These are phyloP conservation scores for Drosophila macrospina DNA, from an alignment of 2,888 invertebrate species.

Conservation along the genomic window DNA sequence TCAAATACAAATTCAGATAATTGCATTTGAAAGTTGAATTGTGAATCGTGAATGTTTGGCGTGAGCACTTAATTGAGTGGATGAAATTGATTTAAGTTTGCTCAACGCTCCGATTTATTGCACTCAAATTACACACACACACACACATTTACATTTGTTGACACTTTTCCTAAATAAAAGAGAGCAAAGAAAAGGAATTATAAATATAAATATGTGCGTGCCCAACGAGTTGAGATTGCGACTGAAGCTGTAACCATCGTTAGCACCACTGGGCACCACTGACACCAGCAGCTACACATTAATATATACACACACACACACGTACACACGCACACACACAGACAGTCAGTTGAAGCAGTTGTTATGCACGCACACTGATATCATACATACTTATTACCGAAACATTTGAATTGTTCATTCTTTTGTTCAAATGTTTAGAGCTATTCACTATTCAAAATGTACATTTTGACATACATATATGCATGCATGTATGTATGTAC, in stretches of 20 bases:
- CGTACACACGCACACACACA: neutral
- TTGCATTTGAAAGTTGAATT: slow-evolving; percentile 48
- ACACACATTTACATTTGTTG: slow-evolving; percentile 42
- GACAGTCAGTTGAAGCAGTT: slow-evolving; percentile 1
- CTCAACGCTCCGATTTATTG: slow-evolving; percentile 52
- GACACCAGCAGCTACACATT: slow-evolving; percentile 17
- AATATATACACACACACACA: slow-evolving; percentile 9
- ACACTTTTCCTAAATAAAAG: slow-evolving; percentile 12
- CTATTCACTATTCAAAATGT: slow-evolving; percentile 40
- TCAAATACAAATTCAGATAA: slow-evolving; percentile 48
- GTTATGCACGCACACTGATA: slow-evolving; percentile 20
- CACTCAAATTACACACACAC: slow-evolving; percentile 54
- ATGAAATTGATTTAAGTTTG: slow-evolving; percentile 77
- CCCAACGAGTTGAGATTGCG: slow-evolving; percentile 63
- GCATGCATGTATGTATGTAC: neutral
- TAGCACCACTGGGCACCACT: slow-evolving; percentile 10
- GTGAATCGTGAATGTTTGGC: slow-evolving; percentile 17
- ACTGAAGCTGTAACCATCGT: slow-evolving; percentile 51
- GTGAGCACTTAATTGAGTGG: slow-evolving; percentile 71
- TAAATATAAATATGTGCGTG: slow-evolving; percentile 43
- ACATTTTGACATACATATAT: slow-evolving; percentile 12
- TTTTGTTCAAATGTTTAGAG: slow-evolving; percentile 59
- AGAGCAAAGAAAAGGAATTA: neutral
- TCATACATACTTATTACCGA: slow-evolving; percentile 21
- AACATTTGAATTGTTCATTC: slow-evolving; percentile 55